phyloP scores from a whole-genome alignment of 2,888 invertebrate genomes.

The Clistopyga incitator region DNA sequence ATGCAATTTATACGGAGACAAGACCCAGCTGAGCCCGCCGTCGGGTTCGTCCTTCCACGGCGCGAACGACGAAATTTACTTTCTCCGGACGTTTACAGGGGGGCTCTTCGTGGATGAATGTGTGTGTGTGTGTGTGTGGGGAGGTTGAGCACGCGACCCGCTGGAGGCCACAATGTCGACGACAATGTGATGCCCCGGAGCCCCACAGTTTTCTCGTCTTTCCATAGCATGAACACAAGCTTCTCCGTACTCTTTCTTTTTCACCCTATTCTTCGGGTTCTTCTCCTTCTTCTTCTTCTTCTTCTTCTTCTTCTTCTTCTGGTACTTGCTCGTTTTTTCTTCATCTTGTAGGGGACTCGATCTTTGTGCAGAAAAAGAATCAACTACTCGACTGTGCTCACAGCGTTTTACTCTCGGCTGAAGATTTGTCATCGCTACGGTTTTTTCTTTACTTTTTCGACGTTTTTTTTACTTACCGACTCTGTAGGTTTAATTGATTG shows the following conservation, averaged over 20 bases:
- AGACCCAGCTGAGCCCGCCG: constrained; percentile 66
- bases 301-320: not conserved
- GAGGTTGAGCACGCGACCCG: not conserved
- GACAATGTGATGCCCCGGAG: constrained; percentile 17
- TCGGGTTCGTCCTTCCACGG: constrained; percentile 61
- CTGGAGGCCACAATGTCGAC: constrained; percentile 37
- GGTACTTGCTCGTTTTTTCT: not conserved
- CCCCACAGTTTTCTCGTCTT: constrained; percentile 32
- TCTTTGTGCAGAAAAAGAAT: constrained; percentile 20
- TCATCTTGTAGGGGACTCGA: constrained; percentile 4
- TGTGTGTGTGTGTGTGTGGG: constrained; percentile 13
- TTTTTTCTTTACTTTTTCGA: not conserved
- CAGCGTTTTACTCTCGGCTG: not conserved
- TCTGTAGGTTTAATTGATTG: constrained; percentile 66
- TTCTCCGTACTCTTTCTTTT: constrained; percentile 18
- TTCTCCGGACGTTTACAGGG: constrained; percentile 56
- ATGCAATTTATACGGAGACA: constrained; percentile 68
- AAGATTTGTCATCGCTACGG: constrained; percentile 11
- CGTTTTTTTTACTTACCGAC: constrained; percentile 71
- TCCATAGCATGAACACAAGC: constrained; percentile 28
- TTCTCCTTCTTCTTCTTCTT: not conserved
- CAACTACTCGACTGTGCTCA: not conserved
- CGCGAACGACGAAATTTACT: constrained; percentile 61
- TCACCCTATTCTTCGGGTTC: constrained; percentile 15
- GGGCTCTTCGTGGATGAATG: constrained; percentile 1